Conservation (phyloP, 2,888 invertebrate genomes). For the Lasioglossum marginatum region DNA sequence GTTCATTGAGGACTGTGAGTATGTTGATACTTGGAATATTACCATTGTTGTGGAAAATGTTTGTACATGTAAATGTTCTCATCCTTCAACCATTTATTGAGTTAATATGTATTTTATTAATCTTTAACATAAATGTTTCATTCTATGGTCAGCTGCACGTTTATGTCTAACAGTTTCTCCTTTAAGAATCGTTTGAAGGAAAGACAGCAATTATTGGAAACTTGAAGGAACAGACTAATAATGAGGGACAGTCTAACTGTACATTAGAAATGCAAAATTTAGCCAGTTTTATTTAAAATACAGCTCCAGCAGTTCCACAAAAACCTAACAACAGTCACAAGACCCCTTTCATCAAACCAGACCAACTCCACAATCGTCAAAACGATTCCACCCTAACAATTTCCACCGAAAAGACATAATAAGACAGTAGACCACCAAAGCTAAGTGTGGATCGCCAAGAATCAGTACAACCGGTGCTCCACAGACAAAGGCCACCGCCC, state of each 20-base stretch:
- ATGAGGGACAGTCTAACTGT: not conserved
- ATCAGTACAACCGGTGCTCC: slow-evolving; percentile 6
- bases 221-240: not conserved
- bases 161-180: not conserved
- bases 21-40: too few relatives aligned
- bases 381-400: not conserved
- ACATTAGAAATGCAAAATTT: not conserved
- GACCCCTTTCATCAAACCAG: not conserved
- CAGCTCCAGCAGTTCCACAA: not conserved
- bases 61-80: too few relatives aligned
- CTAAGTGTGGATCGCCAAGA: not conserved
- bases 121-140: not conserved
- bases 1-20: not conserved
- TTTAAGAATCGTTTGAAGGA: not conserved
- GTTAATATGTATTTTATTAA: not conserved
- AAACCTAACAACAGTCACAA: not conserved
- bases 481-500: slow-evolving; percentile 21
- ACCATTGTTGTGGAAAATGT: too few relatives aligned
- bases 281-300: not conserved
- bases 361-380: not conserved
- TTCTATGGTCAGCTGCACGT: not conserved
- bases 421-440: not conserved
- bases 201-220: not conserved
- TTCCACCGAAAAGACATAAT: not conserved
- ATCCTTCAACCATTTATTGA: not conserved